Percentiles rank a stretch among this genome's conserved stretches.
phyloP scores from a whole-genome alignment of 2,888 invertebrate genomes.

The Drosophila paracracens region DNA sequence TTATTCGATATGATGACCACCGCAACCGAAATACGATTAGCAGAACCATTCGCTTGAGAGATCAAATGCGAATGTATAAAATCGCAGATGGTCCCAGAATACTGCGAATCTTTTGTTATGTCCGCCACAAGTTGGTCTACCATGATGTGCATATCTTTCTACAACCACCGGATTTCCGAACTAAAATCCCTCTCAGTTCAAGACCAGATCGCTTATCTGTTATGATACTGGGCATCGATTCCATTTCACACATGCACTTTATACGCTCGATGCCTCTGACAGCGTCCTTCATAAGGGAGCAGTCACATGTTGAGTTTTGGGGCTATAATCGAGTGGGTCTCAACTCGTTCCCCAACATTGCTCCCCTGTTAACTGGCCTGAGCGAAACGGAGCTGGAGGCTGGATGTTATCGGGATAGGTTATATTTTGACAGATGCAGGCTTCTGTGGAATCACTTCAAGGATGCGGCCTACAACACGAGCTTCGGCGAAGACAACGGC shows the following conservation, averaged over 20 bases:
- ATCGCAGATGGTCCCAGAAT: background rate
- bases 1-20: slow-evolving; percentile 3
- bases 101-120: slow-evolving; percentile 6
- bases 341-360: slow-evolving; percentile 95
- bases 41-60: background rate
- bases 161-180: background rate
- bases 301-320: slow-evolving; percentile 88
- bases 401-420: slow-evolving; percentile 87
- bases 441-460: slow-evolving; percentile 92
- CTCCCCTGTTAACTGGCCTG: slow-evolving; percentile 91
- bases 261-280: slow-evolving; percentile 92
- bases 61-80: background rate
- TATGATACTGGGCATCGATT: slow-evolving; percentile 92
- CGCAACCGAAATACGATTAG: background rate
- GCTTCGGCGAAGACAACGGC: slow-evolving; percentile 63
- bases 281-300: slow-evolving; percentile 85
- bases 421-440: slow-evolving; percentile 90
- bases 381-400: slow-evolving; percentile 87
- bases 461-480: slow-evolving; percentile 89
- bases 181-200: too few species aligned
- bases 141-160: slow-evolving; percentile 37
- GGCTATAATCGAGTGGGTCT: slow-evolving; percentile 97
- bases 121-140: background rate
- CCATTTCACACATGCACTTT: slow-evolving; percentile 93
- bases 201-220: slow-evolving; percentile 86